Percentiles rank a stretch among this genome's conserved stretches.
Evolutionary conservation across 2,888 invertebrate species (phyloP).

Genomic region (Zelleria hepariella): DNA sequence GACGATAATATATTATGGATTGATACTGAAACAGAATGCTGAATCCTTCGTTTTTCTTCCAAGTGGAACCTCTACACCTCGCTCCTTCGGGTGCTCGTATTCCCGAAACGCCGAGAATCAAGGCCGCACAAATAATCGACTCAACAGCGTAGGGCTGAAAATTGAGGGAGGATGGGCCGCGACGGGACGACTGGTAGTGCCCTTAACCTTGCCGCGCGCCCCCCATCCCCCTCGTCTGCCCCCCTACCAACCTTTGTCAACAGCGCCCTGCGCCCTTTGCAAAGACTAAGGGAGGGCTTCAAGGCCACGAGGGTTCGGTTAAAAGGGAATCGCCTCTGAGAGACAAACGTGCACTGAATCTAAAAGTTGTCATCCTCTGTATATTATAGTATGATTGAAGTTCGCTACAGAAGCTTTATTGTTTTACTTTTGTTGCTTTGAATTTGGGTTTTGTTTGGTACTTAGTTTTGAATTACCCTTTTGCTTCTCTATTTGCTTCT

Average conservation of each 20-base stretch:
- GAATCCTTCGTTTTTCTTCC: too few species aligned
- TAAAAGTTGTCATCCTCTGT: neutral
- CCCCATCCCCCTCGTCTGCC: neutral
- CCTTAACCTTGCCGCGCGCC: constrained; percentile 1
- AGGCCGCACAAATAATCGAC: neutral
- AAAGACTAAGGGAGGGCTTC: neutral
- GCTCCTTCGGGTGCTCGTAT: neutral
- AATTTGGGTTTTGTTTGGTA: too few species aligned
- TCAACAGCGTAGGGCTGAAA: neutral
- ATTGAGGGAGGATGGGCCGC: neutral
- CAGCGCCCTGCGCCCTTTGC: constrained; percentile 1
- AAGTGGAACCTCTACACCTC: neutral
- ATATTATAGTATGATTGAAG: neutral
- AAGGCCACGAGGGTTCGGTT: neutral
- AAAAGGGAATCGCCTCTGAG: neutral
- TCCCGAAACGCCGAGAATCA: neutral
- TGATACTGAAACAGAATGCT: too few species aligned
- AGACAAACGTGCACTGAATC: neutral
- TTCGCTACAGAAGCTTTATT: too few species aligned
- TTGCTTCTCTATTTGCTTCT: too few species aligned
- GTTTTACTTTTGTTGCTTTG: too few species aligned
- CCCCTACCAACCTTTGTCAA: neutral
- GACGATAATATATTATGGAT: too few species aligned
- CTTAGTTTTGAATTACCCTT: too few species aligned
- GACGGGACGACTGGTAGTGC: neutral